Evolutionary conservation across 2,797 vertebrate species (phyloP), one percentile per base, ranked within the genome.

Genomic region (Chromobotia macracanthus): DNA sequence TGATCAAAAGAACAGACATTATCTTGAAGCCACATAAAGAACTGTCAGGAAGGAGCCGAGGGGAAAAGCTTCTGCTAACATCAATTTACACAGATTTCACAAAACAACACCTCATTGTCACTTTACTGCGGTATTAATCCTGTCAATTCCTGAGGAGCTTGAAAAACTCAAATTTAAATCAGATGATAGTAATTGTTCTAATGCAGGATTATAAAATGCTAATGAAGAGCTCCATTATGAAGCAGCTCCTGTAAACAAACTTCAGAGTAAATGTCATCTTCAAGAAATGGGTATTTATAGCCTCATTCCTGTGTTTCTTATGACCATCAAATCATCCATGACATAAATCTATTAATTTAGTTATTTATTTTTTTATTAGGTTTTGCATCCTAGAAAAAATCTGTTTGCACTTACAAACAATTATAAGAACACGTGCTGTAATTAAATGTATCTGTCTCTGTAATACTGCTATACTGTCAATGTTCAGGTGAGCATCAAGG

Each of bases 1-100:
- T 84, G 73, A 85, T 86, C 87, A 87, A 87, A 87, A 79, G 61
- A 79, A 84, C 89, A 91, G 89, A 93, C 89, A 91, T 65, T 63
- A 84, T 90, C 89, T 89, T 90, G 67, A 88, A 84, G 82, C 61
- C 80, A 67, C 64, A 80, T 35, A 76, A 80, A 87, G 55, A 85
- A 82, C 31, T 84, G 80, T 80, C 76, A 86, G 75, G 78, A 75
- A 86, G 81, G 84, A 84, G 82, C 82, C 85, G 61, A 77, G 74
- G 77, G 82, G 79, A 74, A 72, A 58, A 38, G 65, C 70, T 80
- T 72, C 84, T 80, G 46, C 48, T 75, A 55, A 83, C 72, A 87
- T 76, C 55, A 51, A 79, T 78, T 83, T 85, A 55, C 75, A 19
- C 84, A 72, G 68, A 55, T 53, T 61, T 74, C 53, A 68, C 58